Evolutionary conservation across 2,888 invertebrate genomes (phyloP).

Genomic region (Notodonta ziczac): DNA sequence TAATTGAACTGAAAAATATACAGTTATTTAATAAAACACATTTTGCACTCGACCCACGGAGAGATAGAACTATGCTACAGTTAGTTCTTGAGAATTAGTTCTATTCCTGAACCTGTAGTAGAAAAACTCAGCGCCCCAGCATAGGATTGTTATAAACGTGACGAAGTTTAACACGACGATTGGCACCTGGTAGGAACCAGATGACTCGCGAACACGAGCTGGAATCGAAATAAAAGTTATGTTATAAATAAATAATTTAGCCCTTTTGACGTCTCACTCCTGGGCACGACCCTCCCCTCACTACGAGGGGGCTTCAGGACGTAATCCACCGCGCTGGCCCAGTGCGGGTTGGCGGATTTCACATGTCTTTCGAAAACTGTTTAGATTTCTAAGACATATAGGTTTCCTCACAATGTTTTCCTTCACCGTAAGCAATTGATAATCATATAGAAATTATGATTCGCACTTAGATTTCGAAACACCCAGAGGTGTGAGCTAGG

Average conservation of each 20-base stretch:
- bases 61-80: conserved; percentile 11
- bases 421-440: too few relatives aligned
- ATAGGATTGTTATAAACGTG: conserved; percentile 82
- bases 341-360: too few relatives aligned
- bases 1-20: background rate
- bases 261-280: too few relatives aligned
- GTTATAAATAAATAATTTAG: background rate
- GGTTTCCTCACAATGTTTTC: too few relatives aligned
- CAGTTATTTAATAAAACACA: background rate
- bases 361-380: too few relatives aligned
- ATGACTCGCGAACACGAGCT: conserved; percentile 86
- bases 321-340: too few relatives aligned
- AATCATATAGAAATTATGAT: too few relatives aligned
- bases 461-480: too few relatives aligned
- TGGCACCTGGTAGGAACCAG: conserved; percentile 85
- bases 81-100: conserved; percentile 36
- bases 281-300: too few relatives aligned
- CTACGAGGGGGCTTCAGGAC: too few relatives aligned
- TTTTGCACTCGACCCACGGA: background rate
- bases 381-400: too few relatives aligned
- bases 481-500: too few relatives aligned
- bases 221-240: conserved; percentile 44
- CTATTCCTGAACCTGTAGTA: conserved; percentile 64
- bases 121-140: conserved; percentile 84
- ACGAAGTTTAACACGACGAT: conserved; percentile 86